phyloP scores from a whole-genome alignment of 1,140 invertebrate genomes.

The Cyclina sinensis region DNA sequence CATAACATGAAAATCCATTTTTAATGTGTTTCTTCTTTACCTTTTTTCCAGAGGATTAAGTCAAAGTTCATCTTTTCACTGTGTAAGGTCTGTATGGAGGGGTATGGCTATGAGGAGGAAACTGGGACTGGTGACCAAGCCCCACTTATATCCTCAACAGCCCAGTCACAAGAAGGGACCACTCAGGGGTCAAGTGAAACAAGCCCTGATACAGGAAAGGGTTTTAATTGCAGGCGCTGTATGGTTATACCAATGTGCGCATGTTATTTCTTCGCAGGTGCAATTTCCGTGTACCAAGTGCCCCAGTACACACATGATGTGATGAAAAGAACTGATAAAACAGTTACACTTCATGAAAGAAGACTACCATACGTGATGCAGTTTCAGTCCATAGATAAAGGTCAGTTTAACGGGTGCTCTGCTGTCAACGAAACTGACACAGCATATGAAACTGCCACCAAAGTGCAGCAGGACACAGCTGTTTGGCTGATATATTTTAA shows the following conservation, averaged over 20 bases:
- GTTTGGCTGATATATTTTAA: constrained; percentile 49
- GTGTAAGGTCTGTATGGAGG: too few species aligned
- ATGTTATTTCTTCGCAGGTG: constrained; percentile 21
- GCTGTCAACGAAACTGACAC: constrained; percentile 26
- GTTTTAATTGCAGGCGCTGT: constrained; percentile 6
- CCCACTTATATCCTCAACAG: neutral
- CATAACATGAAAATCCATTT: too few species aligned
- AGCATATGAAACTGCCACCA: neutral
- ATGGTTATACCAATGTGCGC: constrained; percentile 42
- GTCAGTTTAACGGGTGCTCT: neutral
- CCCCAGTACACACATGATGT: constrained; percentile 45
- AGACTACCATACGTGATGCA: neutral
- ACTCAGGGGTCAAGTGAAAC: neutral
- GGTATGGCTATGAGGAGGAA: neutral
- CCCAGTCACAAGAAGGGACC: neutral
- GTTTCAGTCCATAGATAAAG: neutral
- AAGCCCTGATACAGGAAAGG: neutral
- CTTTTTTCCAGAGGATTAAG: too few species aligned
- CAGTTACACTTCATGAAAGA: neutral
- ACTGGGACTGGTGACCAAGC: neutral
- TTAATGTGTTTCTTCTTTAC: too few species aligned
- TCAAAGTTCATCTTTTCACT: too few species aligned
- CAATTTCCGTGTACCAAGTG: neutral
- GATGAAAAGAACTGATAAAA: neutral
- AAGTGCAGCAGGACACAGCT: constrained; percentile 46